Evolutionary conservation across 2,113 vertebrate species (phyloP).

Genomic region (Phodopus roborovskii): DNA sequence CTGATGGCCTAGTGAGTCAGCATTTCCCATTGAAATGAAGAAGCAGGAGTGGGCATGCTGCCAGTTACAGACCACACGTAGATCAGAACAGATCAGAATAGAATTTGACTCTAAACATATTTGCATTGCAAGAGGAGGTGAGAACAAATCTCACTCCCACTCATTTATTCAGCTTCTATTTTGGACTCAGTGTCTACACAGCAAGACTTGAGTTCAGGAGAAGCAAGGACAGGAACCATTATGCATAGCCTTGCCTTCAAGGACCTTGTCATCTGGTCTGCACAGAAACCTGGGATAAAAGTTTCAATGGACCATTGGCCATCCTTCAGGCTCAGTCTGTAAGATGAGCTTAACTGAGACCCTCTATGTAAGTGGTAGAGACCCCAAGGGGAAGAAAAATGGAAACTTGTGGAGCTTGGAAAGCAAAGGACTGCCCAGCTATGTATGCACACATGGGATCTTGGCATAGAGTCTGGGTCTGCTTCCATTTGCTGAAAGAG

Average conservation of each 20-base stretch:
- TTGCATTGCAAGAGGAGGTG: not conserved
- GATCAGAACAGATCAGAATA: not conserved
- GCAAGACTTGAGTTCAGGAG: not conserved
- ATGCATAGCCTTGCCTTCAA: not conserved
- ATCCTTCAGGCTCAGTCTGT: not conserved
- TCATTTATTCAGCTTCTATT: not conserved
- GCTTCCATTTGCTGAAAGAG: not conserved
- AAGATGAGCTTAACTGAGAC: not conserved
- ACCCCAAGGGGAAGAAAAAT: not conserved
- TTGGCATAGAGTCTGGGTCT: not conserved
- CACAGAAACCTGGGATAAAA: not conserved
- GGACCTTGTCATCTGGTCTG: not conserved
- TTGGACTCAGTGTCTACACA: fast-evolving
- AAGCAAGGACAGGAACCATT: not conserved
- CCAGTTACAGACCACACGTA: not conserved
- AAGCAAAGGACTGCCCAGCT: not conserved
- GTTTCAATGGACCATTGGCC: not conserved
- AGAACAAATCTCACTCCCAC: not conserved
- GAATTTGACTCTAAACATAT: too few relatives aligned
- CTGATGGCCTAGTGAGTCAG: not conserved
- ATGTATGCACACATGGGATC: not conserved
- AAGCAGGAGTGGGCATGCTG: not conserved
- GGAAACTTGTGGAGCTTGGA: not conserved
- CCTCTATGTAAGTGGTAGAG: too few relatives aligned
- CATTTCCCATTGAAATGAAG: not conserved